Evolutionary conservation across 2,113 vertebrate genomes (phyloP).

Genomic region (Ophiodon elongatus): DNA sequence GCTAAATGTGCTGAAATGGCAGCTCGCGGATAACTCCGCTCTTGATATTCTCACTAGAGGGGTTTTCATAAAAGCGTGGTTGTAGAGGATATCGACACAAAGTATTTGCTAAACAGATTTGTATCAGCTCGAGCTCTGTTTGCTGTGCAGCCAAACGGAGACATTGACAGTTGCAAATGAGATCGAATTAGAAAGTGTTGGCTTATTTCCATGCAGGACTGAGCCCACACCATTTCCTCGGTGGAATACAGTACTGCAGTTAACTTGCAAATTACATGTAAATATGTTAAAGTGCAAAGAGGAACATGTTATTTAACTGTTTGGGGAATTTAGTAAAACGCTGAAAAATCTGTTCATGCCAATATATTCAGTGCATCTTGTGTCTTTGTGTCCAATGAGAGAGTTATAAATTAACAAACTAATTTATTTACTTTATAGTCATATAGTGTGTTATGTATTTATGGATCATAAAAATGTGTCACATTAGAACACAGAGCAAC

Average conservation of each 20-base stretch:
- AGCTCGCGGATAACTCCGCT: conserved; percentile 68
- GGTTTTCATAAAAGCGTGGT: conserved; percentile 41
- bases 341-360: conserved; percentile 16
- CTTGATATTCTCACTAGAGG: conserved; percentile 54
- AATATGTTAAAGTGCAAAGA: neutral
- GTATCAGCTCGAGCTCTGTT: conserved; percentile 32
- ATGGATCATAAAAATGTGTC: conserved; percentile 37
- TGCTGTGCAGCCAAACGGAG: conserved; percentile 13
- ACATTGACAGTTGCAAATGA: conserved; percentile 26
- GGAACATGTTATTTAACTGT: neutral
- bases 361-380: conserved; percentile 23
- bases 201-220: neutral
- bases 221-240: neutral
- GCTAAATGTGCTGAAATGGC: conserved; percentile 74
- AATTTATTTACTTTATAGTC: conserved; percentile 28
- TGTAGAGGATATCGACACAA: conserved; percentile 31
- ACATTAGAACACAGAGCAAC: conserved; percentile 8
- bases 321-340: neutral
- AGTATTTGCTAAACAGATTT: conserved; percentile 40
- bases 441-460: conserved; percentile 32
- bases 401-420: conserved; percentile 29
- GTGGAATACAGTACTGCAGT: neutral
- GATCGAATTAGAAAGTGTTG: conserved; percentile 20
- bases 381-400: conserved; percentile 11
- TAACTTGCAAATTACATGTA: conserved; percentile 11